Conservation (phyloP, 2,113 vertebrate genomes). For the Tretioscincus oriximinensis region DNA sequence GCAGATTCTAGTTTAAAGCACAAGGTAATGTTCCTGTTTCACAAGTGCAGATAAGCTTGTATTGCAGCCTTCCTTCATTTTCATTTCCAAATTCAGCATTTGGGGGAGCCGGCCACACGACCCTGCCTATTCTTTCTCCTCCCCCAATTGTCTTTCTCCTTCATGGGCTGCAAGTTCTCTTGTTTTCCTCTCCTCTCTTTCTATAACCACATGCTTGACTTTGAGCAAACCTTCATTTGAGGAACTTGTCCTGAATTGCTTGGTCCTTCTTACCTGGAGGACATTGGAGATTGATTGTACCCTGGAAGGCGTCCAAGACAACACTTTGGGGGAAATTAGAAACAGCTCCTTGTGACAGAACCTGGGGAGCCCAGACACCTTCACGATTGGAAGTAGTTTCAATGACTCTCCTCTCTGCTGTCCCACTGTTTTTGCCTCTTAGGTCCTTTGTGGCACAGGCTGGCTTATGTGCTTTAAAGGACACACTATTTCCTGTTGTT, state of each 20-base stretch:
- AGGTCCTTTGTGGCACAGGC: no score
- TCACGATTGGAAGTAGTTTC: conserved; percentile 3
- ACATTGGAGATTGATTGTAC: conserved; percentile 19
- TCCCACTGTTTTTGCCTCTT: background rate
- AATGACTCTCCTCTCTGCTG: background rate
- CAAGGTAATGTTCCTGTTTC: no score
- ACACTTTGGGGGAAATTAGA: conserved; percentile 26
- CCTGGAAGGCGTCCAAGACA: conserved; percentile 35
- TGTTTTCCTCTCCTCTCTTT: background rate
- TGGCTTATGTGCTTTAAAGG: no score
- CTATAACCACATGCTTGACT: conserved; percentile 14
- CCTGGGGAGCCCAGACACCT: background rate
- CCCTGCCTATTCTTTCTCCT: background rate
- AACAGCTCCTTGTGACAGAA: background rate
- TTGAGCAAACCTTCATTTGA: conserved; percentile 30
- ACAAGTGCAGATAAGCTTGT: no score
- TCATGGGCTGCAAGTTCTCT: background rate
- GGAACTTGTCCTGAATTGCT: conserved; percentile 5
- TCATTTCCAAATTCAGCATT: no score
- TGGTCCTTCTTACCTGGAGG: background rate
- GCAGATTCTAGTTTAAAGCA: no score
- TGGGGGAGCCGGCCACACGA: background rate
- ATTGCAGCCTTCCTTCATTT: no score
- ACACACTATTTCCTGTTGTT: no score
- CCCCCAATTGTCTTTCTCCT: background rate